These are phyloP conservation scores for Drosophila neocordata DNA, from an alignment of 1,140 invertebrate species.

Conservation along the genomic window DNA sequence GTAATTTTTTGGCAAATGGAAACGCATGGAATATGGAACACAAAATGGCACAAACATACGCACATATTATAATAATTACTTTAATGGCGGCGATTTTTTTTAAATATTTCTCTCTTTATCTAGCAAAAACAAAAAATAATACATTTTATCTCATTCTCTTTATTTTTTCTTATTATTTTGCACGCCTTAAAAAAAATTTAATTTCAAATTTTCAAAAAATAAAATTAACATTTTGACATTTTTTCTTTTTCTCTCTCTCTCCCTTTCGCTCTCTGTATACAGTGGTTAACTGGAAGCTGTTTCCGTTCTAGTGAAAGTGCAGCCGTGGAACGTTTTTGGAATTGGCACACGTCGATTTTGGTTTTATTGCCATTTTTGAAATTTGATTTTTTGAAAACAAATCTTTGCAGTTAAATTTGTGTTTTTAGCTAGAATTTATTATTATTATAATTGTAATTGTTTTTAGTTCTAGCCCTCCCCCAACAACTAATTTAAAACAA, in stretches of 20 bases:
- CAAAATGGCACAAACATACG: constrained; percentile 40
- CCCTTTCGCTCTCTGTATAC: constrained; percentile 2
- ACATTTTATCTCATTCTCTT: constrained; percentile 32
- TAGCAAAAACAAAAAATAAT: constrained; percentile 33
- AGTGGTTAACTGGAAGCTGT: constrained; percentile 82
- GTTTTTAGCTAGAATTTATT: constrained; percentile 80
- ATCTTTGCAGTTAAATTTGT: constrained; percentile 71
- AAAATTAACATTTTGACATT: constrained; percentile 48
- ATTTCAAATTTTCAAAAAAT: not conserved
- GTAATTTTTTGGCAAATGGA: constrained; percentile 69
- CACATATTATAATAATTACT: constrained; percentile 30
- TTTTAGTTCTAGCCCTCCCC: constrained; percentile 64
- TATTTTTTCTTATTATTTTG: constrained; percentile 31
- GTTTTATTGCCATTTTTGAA: constrained; percentile 65
- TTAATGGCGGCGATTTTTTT: constrained; percentile 54
- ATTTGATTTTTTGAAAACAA: constrained; percentile 51
- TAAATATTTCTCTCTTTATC: constrained; percentile 33
- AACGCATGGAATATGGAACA: constrained; percentile 73
- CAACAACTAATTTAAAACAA: constrained; percentile 38
- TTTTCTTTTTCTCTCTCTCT: constrained; percentile 30
- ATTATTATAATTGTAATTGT: constrained; percentile 76
- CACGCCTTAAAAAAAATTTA: constrained; percentile 48
- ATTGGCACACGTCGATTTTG: constrained; percentile 59
- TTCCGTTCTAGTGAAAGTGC: constrained; percentile 76
- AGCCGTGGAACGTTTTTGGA: constrained; percentile 53